A percentile compares a stretch with the other conserved stretches of the same genome.
These are phyloP conservation scores for Lasioglossum marginatum DNA, from an alignment of 2,888 invertebrate species.

Conservation along the genomic window DNA sequence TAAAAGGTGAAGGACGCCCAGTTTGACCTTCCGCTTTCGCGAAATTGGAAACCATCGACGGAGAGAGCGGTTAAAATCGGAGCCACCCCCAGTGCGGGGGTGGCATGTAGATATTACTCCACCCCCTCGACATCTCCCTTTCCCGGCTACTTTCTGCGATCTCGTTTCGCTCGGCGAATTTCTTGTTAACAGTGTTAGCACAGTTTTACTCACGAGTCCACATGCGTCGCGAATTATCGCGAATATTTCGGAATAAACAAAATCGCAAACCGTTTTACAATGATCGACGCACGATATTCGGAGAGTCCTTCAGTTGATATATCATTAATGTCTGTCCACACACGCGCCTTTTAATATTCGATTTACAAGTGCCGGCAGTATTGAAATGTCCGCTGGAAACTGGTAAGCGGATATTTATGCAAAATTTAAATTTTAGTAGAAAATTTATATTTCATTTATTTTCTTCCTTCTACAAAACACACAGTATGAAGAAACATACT, in stretches of 20 bases:
- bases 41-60: slow-evolving; percentile 14
- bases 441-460: too few species aligned
- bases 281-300: background rate
- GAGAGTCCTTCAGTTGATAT: background rate
- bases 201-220: background rate
- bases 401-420: background rate
- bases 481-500: too few species aligned
- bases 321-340: background rate
- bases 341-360: background rate
- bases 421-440: background rate
- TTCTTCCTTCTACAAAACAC: too few species aligned
- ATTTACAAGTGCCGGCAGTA: background rate
- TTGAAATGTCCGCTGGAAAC: background rate
- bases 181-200: slow-evolving; percentile 6
- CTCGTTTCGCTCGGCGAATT: slow-evolving; percentile 1
- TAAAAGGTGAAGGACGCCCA: background rate
- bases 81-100: background rate
- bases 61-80: background rate
- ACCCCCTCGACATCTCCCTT: background rate
- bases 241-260: background rate
- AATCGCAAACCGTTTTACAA: background rate
- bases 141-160: background rate
- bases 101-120: background rate
- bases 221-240: background rate
- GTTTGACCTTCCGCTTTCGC: slow-evolving; percentile 1